Percentiles rank a stretch among this genome's conserved stretches.
These are phyloP conservation scores for Sisyra nigra DNA, from an alignment of 2,888 invertebrate genomes.

Conservation along the genomic window DNA sequence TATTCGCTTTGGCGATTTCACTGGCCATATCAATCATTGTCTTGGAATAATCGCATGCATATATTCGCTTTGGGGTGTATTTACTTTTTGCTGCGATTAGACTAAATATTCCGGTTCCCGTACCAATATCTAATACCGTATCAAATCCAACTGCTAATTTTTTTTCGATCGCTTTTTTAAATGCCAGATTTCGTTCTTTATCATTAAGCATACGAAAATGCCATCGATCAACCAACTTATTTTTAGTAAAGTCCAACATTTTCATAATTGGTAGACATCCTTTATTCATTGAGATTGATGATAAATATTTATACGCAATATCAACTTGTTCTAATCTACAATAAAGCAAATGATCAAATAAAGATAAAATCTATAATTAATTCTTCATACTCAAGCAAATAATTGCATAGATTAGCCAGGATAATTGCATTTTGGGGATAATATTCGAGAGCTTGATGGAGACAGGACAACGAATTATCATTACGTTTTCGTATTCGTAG, in stretches of 20 bases:
- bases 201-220: slow-evolving; percentile 76
- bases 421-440: slow-evolving; percentile 31
- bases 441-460: slow-evolving; percentile 26
- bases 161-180: slow-evolving; percentile 41
- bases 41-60: slow-evolving; percentile 51
- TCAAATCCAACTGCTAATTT: slow-evolving; percentile 32
- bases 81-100: slow-evolving; percentile 36
- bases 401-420: slow-evolving; percentile 31
- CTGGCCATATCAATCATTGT: slow-evolving; percentile 43
- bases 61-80: slow-evolving; percentile 22
- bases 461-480: slow-evolving; percentile 25
- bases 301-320: slow-evolving; percentile 19
- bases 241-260: slow-evolving; percentile 50
- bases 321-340: slow-evolving; percentile 19
- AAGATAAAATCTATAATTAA: background rate
- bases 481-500: slow-evolving; percentile 20
- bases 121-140: slow-evolving; percentile 55
- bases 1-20: slow-evolving; percentile 35
- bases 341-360: slow-evolving; percentile 1
- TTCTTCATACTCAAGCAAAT: slow-evolving; percentile 29
- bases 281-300: slow-evolving; percentile 31
- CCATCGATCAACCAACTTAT: slow-evolving; percentile 58
- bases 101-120: slow-evolving; percentile 60
- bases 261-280: slow-evolving; percentile 41
- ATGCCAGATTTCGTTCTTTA: slow-evolving; percentile 45